Evolutionary conservation across 2,797 vertebrate species (phyloP).

Genomic region (Gambelia wislizenii): DNA sequence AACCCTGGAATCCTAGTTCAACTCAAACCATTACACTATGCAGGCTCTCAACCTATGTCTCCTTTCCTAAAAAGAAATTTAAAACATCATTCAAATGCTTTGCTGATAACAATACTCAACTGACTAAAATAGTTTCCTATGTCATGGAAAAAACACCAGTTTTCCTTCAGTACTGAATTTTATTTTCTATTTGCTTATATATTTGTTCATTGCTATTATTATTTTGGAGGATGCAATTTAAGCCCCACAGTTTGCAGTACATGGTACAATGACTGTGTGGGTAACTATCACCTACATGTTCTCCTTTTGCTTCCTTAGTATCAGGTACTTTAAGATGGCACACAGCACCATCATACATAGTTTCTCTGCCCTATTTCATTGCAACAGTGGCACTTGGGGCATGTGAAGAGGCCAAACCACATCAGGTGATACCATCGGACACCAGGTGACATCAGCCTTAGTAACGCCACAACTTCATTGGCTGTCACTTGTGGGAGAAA

Average conservation of each 20-base stretch:
- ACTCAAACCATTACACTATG: too few species aligned
- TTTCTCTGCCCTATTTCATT: not conserved
- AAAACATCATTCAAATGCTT: constrained; percentile 13
- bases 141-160: not conserved
- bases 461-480: too few species aligned
- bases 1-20: too few species aligned
- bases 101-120: not conserved
- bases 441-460: too few species aligned
- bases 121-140: not conserved
- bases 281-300: not conserved
- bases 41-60: too few species aligned
- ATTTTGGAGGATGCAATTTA: not conserved
- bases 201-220: not conserved
- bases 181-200: not conserved
- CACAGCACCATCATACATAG: not conserved
- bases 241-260: too few species aligned
- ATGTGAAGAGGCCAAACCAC: too few species aligned
- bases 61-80: not conserved
- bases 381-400: too few species aligned
- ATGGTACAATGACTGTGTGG: not conserved
- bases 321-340: not conserved
- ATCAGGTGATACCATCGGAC: too few species aligned
- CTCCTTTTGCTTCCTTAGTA: not conserved
- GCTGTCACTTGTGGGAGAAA: not conserved
- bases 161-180: not conserved